These are phyloP conservation scores for Metridium senile DNA, from an alignment of 92 coral and sea anemone genomes.

Conservation along the genomic window DNA sequence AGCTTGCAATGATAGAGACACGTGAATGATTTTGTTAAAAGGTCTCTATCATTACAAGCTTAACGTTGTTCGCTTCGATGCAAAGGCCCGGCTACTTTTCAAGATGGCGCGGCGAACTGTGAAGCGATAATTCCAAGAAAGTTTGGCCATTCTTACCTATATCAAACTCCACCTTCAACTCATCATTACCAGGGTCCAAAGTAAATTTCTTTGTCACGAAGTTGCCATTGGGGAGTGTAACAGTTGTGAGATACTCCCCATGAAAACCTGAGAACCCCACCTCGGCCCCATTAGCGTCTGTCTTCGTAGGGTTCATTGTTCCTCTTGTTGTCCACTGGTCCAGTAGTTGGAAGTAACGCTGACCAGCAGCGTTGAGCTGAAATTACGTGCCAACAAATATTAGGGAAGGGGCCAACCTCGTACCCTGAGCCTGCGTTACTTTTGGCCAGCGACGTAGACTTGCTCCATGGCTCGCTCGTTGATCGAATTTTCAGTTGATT, in stretches of 20 bases:
- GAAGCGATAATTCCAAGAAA: no score
- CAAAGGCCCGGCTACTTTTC: no score
- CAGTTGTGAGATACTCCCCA: constrained; percentile 63
- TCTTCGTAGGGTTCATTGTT: constrained; percentile 38
- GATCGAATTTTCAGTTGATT: no score
- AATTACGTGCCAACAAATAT: not conserved
- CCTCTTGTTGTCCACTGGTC: constrained; percentile 75
- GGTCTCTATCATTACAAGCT: no score
- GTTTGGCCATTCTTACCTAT: constrained; percentile 11
- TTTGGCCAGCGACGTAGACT: no score
- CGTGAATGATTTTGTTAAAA: no score
- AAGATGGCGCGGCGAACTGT: no score
- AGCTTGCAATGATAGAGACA: no score
- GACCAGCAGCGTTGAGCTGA: constrained; percentile 85
- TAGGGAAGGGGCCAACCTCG: not conserved
- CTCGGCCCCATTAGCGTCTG: constrained; percentile 34
- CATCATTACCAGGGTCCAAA: constrained; percentile 55
- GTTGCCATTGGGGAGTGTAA: constrained; percentile 67
- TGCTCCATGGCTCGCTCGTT: no score
- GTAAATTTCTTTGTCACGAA: constrained; percentile 42
- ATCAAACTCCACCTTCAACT: constrained; percentile 23
- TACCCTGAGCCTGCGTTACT: no score
- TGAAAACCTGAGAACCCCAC: constrained; percentile 69
- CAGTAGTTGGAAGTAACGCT: constrained; percentile 61
- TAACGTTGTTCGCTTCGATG: no score